Evolutionary conservation across 2,888 invertebrate species (phyloP).

Genomic region (Plebejus anna): DNA sequence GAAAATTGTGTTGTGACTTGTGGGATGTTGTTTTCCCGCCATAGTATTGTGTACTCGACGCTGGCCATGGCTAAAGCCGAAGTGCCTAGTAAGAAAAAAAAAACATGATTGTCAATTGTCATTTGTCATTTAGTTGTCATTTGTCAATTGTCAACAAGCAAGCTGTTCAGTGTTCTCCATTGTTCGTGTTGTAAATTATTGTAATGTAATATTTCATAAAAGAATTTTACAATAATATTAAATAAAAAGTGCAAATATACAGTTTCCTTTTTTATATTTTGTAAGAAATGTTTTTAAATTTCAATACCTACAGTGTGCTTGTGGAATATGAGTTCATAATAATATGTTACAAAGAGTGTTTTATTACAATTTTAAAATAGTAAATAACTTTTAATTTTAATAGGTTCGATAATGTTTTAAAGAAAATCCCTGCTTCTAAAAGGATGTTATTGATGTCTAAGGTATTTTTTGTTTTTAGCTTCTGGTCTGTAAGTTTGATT

Average conservation of each 20-base stretch:
- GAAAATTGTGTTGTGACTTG: too few species aligned
- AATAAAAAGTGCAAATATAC: neutral
- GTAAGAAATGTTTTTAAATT: neutral
- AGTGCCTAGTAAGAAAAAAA: too few species aligned
- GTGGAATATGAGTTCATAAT: neutral
- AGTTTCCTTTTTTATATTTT: neutral
- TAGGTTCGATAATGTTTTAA: neutral
- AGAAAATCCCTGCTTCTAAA: neutral
- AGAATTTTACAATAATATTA: neutral
- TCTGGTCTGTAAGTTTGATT: neutral
- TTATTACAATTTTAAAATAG: neutral
- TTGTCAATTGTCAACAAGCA: constrained; percentile 9
- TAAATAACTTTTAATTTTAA: neutral
- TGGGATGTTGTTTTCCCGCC: too few species aligned
- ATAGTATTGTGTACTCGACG: too few species aligned
- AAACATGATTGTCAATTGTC: neutral
- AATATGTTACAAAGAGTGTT: neutral
- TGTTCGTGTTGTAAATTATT: neutral
- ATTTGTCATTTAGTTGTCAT: neutral
- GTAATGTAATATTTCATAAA: neutral
- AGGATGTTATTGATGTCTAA: neutral
- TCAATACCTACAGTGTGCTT: neutral
- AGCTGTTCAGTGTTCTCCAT: neutral
- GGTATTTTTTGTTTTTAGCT: neutral
- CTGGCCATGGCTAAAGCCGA: too few species aligned